Evolutionary conservation across 2,888 invertebrate species (phyloP), one percentile per base, ranked within the genome.

Genomic region (Temnothorax ravouxi): DNA sequence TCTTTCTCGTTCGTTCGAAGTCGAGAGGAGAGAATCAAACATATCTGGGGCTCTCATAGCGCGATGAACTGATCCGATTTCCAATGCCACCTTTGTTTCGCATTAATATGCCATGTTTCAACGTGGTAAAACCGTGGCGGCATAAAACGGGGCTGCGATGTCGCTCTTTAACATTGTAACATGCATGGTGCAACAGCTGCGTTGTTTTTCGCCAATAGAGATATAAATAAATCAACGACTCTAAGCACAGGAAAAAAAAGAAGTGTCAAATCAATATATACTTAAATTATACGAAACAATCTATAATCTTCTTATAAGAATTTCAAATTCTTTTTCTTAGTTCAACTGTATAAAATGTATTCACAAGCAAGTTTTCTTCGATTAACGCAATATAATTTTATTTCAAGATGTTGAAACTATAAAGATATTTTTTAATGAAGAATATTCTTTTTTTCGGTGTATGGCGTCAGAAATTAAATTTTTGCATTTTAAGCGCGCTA

Each of bases 1-100:
- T 72, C 84, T 82, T n/a, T n/a, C 84, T 76, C 86, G 86, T 80
- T 86, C 85, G 83, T 84, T 84, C 84, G 72, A 83, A 79, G 81
- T 84, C 82, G 67, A 84, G 83, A 84, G 62, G 61, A 84, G 54
- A 66, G 54, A 66, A 25, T 64, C 77, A 76, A 34, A 83, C 82
- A 84, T 85, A 83, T 84, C 62, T 6, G 25, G 25, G 38, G 34
- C 67, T 75, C 81, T 83, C 87, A 50, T 77, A 71, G 67, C 75
- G 56, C 21, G 74, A 75, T 34, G 29, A 52, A 75, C 41, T 25
- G 25, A 62, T 50, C 44, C 15, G 69, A 69, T 69, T 59, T 50
- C 9, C n/a, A 47, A 18, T 61, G 9, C 21, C 47, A 25, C 18
- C 21, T 69, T 66, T 56, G 25, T 25, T 44, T 77, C 71, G 59